A percentile compares a stretch with the other conserved stretches of the same genome.
These are phyloP conservation scores for Phania funesta DNA, from an alignment of 2,888 invertebrate species.

Conservation along the genomic window DNA sequence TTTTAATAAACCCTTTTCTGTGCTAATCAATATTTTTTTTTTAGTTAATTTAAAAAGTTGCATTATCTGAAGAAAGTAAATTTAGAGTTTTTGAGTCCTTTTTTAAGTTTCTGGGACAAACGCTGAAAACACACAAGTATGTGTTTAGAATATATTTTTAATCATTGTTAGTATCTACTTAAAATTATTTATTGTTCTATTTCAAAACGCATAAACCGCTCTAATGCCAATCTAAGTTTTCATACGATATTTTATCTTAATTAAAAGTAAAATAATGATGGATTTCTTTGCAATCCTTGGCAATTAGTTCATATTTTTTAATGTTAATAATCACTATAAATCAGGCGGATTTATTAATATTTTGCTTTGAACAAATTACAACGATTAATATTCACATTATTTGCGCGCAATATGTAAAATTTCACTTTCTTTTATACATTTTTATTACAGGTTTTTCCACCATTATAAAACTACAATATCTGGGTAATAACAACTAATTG, in stretches of 20 bases:
- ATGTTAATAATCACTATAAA: constrained; percentile 16
- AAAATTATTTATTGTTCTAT: no score
- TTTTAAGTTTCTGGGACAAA: no score
- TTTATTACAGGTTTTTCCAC: constrained; percentile 39
- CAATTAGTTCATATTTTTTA: background rate
- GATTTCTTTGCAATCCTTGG: constrained; percentile 39
- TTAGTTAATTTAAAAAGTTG: no score
- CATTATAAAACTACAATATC: background rate
- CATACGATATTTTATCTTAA: background rate
- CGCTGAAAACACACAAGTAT: no score
- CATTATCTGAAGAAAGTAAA: no score
- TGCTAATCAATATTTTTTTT: no score
- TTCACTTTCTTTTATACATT: constrained; percentile 1
- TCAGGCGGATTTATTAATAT: constrained; percentile 5
- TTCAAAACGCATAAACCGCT: no score
- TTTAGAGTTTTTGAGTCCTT: no score
- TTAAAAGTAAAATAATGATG: background rate
- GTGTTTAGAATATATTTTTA: no score
- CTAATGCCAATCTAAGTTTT: no score
- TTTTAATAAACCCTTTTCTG: no score
- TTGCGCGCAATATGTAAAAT: background rate
- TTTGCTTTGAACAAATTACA: background rate
- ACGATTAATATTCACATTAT: constrained; percentile 15
- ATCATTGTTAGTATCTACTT: no score
- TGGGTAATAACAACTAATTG: constrained; percentile 36